These are phyloP conservation scores for Spodoptera exigua DNA, from an alignment of 2,888 invertebrate species.

Conservation along the genomic window DNA sequence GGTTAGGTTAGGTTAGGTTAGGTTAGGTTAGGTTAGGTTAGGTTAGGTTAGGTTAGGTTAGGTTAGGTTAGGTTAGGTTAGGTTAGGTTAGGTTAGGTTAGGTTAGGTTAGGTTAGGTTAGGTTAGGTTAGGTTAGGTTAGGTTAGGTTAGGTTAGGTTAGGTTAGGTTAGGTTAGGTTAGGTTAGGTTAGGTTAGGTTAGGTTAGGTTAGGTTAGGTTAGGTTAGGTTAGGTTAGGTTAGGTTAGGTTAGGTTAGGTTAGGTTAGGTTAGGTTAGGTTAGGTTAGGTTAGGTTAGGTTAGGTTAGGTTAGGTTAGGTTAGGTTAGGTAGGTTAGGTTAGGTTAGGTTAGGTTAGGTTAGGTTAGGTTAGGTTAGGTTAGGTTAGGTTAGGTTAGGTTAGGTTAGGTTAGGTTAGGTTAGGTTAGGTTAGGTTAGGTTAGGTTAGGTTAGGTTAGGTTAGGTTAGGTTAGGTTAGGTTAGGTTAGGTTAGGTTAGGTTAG, in stretches of 20 bases:
- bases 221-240: constrained; percentile 27
- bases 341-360: constrained; percentile 34
- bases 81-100: constrained; percentile 43
- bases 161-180: constrained; percentile 19
- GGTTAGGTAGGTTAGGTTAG: constrained; percentile 33
- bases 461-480: constrained; percentile 34
- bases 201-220: constrained; percentile 30
- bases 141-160: constrained; percentile 27
- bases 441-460: constrained; percentile 34
- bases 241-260: constrained; percentile 35
- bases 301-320: constrained; percentile 29
- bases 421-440: constrained; percentile 34
- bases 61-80: constrained; percentile 40
- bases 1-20: constrained; percentile 48
- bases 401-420: constrained; percentile 31
- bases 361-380: constrained; percentile 33
- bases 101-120: constrained; percentile 46
- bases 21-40: constrained; percentile 42
- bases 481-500: constrained; percentile 33
- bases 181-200: constrained; percentile 31
- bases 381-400: constrained; percentile 29
- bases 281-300: constrained; percentile 34
- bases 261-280: constrained; percentile 31
- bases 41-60: constrained; percentile 37
- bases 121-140: constrained; percentile 34